These are phyloP conservation scores for Danio rerio DNA, from an alignment of 2,113 vertebrate species.

Conservation along the genomic window DNA sequence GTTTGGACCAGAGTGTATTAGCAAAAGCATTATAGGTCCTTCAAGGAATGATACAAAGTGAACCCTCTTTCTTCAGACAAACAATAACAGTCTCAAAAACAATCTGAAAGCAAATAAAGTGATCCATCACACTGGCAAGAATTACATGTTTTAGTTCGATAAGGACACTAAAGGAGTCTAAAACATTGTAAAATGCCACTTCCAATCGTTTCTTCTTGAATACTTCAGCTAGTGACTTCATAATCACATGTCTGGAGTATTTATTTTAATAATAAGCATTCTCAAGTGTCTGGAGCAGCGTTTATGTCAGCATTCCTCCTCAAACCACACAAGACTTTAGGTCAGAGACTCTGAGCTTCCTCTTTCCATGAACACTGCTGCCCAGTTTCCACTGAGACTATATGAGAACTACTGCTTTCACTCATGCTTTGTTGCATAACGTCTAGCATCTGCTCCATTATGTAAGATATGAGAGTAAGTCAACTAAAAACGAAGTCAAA, in stretches of 20 bases:
- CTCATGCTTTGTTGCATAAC: neutral
- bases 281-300: neutral
- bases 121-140: neutral
- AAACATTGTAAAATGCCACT: neutral
- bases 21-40: slow-evolving; percentile 9
- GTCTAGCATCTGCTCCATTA: slow-evolving; percentile 10
- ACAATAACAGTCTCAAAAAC: slow-evolving; percentile 55
- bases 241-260: slow-evolving; percentile 30
- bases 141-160: neutral
- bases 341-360: neutral
- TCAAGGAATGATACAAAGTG: slow-evolving; percentile 43
- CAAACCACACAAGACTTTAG: too few species aligned
- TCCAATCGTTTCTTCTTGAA: neutral
- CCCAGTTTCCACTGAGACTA: slow-evolving; percentile 17
- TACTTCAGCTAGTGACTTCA: neutral
- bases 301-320: neutral
- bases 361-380: slow-evolving; percentile 23
- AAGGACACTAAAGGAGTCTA: too few species aligned
- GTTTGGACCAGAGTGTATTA: slow-evolving; percentile 60
- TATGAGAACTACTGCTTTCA: neutral
- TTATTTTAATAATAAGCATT: neutral
- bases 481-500: neutral
- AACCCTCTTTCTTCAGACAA: slow-evolving; percentile 64
- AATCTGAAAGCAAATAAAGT: neutral
- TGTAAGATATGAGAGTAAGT: slow-evolving; percentile 16